Conservation (phyloP, 2,797 vertebrate genomes). For the Rhyacichthys aspro region DNA sequence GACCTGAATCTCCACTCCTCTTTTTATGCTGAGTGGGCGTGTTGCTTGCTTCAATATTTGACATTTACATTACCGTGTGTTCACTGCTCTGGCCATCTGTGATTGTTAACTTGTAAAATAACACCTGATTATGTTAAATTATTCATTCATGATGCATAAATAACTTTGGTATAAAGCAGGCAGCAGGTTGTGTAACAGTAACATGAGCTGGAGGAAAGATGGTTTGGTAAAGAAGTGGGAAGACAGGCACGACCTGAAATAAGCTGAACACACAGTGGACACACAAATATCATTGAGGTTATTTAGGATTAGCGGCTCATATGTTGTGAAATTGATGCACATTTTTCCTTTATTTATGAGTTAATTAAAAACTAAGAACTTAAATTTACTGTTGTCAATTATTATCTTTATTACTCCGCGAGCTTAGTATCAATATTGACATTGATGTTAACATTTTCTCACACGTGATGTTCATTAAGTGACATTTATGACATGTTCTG, state of each 20-base stretch:
- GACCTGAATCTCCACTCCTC: slow-evolving; percentile 36
- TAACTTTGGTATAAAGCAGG: background rate
- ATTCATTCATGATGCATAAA: background rate
- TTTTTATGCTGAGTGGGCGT: slow-evolving; percentile 27
- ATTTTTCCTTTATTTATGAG: too few species aligned
- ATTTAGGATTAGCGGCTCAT: background rate
- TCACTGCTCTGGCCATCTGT: slow-evolving; percentile 14
- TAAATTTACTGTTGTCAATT: too few species aligned
- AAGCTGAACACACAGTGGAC: background rate
- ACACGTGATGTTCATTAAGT: background rate
- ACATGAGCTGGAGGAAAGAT: slow-evolving; percentile 6
- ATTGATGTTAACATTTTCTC: too few species aligned
- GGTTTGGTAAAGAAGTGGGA: slow-evolving; percentile 15
- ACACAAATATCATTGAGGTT: background rate
- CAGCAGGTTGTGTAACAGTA: background rate
- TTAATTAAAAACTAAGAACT: too few species aligned
- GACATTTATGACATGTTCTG: background rate
- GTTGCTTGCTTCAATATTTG: slow-evolving; percentile 1
- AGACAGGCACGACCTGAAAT: slow-evolving; percentile 8
- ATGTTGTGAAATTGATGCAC: too few species aligned
- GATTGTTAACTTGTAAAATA: slow-evolving; percentile 3
- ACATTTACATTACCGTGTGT: background rate
- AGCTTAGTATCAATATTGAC: too few species aligned
- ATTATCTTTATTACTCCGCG: too few species aligned
- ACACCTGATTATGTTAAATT: background rate